Conservation (phyloP, 2,113 vertebrate species). For the Pelobates fuscus region DNA sequence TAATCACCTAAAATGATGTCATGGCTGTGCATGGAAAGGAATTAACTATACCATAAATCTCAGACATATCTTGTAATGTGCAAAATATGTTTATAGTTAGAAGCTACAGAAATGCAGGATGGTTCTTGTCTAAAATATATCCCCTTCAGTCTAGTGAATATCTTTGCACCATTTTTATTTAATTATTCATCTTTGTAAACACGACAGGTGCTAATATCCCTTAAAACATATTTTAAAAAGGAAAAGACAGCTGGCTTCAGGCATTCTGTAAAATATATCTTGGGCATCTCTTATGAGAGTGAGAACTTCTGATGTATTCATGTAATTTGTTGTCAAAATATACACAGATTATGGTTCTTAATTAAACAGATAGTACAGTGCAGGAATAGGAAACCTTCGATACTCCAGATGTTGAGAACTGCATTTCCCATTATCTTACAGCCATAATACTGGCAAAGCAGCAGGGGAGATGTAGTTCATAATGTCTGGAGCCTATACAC, state of each 20-base stretch:
- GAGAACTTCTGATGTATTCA: no score
- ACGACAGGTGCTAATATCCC: constrained; percentile 38
- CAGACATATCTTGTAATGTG: not conserved
- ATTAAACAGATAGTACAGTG: no score
- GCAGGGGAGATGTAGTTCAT: no score
- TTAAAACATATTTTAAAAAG: constrained; percentile 12
- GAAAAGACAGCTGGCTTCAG: constrained; percentile 5
- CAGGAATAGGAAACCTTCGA: no score
- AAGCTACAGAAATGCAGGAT: constrained; percentile 16
- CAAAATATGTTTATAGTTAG: not conserved
- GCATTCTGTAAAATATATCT: no score
- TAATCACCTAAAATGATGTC: constrained; percentile 24
- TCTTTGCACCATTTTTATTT: constrained; percentile 13
- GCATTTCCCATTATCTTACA: no score
- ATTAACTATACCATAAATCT: not conserved
- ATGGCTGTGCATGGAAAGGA: not conserved
- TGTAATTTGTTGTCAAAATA: no score
- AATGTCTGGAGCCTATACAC: no score
- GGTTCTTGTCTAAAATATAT: constrained; percentile 41
- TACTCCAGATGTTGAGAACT: no score
- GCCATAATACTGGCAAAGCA: no score
- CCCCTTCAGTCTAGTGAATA: constrained; percentile 1
- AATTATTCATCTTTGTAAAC: constrained; percentile 29
- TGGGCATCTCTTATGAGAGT: no score
- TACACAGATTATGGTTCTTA: no score